Base-by-base conservation (phyloP, 2,888 invertebrate species). In the Euplexia lucipara region DNA sequence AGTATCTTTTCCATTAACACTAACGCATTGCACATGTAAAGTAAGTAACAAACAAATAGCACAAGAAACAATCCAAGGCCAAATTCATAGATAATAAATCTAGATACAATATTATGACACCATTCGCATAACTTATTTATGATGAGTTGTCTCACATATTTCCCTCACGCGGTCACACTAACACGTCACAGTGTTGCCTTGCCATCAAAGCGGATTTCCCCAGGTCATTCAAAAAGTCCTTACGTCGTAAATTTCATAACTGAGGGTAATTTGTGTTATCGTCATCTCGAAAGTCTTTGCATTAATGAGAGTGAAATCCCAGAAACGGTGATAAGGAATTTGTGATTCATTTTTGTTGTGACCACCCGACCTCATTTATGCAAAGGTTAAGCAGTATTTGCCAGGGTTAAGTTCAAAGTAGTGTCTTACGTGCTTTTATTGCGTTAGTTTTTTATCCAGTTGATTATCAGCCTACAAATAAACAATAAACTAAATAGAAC, bases 191-290 rank as follows among this genome's bases (percentile, higher is more conserved):
- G 48, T 66, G 45, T 66, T 66, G 63, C 71, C 79, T 66, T 66
- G 63, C 71, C 79, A 75, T 44, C 53, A 44, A 20, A 20, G 52
- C 9, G 78, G 78, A 58, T 42, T 78, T 78, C 49, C 68, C 78
- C 48, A 22, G n/a, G 20, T 52, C 39, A 34, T 59, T 48, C 69
- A 51, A 57, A 72, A 60, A 51, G 14, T 64, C 7, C 20, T 42
- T 20, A 54, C 18, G 30, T 44, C 48, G 5, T 26, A 44, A 37
- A 56, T 72, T 57, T 70, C 47, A 7, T 63, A 63, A 57, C 18
- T 0, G 22, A 16, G 75, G 48, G n/a, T 59, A 34, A 48, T 48
- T 51, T n/a, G 9, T 6, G 7, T 22, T 30, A 34, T 7, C 14
- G 10, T 42, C 14, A 41, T 68, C 20, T 68, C 14, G 51, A 56